Conservation (phyloP, 2,888 invertebrate species). For the Pollenia labialis region DNA sequence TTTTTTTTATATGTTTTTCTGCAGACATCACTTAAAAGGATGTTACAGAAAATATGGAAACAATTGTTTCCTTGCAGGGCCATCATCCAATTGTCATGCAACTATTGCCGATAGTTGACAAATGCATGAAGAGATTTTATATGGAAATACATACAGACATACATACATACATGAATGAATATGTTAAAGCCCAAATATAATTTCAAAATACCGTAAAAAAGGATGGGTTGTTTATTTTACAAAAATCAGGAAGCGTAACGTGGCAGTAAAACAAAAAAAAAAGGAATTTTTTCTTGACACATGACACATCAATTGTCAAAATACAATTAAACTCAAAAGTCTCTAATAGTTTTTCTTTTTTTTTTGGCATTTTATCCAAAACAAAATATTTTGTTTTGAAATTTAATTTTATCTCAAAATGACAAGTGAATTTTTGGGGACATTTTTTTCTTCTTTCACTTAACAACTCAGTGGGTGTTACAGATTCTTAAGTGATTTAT, state of each 20-base stretch:
- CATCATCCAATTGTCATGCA: conserved; percentile 6
- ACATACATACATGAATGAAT: conserved; percentile 12
- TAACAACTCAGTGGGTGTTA: conserved; percentile 51
- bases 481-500: conserved; percentile 54
- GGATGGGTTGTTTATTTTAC: conserved; percentile 33
- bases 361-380: background rate
- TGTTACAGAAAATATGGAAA: conserved; percentile 70
- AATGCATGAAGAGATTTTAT: background rate
- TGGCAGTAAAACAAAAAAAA: conserved; percentile 59
- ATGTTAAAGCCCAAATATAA: background rate
- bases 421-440: conserved; percentile 57
- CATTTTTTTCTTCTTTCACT: background rate
- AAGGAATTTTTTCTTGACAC: conserved; percentile 75
- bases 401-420: conserved; percentile 30
- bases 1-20: conserved; percentile 23
- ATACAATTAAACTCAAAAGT: conserved; percentile 75
- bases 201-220: conserved; percentile 24
- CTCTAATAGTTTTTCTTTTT: conserved; percentile 18
- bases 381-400: background rate
- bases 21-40: conserved; percentile 60
- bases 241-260: conserved; percentile 58
- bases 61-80: conserved; percentile 48
- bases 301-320: conserved; percentile 83
- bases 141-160: background rate
- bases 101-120: conserved; percentile 32